These are phyloP conservation scores for Lophius americanus DNA, from an alignment of 2,797 vertebrate genomes.

Conservation along the genomic window DNA sequence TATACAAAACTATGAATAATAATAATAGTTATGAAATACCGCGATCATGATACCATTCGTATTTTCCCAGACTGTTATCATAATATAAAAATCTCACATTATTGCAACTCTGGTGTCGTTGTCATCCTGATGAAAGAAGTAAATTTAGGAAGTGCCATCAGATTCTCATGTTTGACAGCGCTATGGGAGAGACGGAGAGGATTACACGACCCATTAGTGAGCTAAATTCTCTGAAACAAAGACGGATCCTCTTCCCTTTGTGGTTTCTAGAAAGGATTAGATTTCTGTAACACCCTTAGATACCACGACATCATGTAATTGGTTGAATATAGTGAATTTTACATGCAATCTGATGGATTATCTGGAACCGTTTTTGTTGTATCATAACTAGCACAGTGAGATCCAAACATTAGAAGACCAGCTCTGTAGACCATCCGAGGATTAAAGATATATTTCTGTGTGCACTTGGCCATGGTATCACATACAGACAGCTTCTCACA, in stretches of 20 bases:
- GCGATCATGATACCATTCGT: too few relatives aligned
- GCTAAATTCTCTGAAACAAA: conserved; percentile 56
- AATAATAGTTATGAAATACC: too few relatives aligned
- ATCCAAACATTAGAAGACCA: not conserved
- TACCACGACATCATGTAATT: conserved; percentile 21
- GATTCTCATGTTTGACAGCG: conserved; percentile 24
- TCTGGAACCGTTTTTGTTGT: conserved; percentile 14
- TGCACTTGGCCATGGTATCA: too few relatives aligned
- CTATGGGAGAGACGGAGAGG: conserved; percentile 44
- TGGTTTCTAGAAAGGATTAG: conserved; percentile 39
- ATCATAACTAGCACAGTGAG: not conserved
- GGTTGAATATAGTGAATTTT: conserved; percentile 28
- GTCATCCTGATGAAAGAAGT: conserved; percentile 1
- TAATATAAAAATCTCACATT: too few relatives aligned
- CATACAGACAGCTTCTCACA: too few relatives aligned
- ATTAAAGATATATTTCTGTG: not conserved
- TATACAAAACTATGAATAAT: too few relatives aligned
- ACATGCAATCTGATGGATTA: conserved; percentile 37
- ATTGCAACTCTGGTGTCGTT: too few relatives aligned
- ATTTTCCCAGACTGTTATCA: too few relatives aligned
- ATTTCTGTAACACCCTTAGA: conserved; percentile 4
- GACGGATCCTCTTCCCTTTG: conserved; percentile 3
- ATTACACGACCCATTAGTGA: conserved; percentile 65
- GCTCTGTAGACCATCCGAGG: not conserved
- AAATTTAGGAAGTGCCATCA: not conserved